These are phyloP conservation scores for Poeciliopsis prolifica DNA, from an alignment of 2,113 vertebrate species.

Conservation along the genomic window DNA sequence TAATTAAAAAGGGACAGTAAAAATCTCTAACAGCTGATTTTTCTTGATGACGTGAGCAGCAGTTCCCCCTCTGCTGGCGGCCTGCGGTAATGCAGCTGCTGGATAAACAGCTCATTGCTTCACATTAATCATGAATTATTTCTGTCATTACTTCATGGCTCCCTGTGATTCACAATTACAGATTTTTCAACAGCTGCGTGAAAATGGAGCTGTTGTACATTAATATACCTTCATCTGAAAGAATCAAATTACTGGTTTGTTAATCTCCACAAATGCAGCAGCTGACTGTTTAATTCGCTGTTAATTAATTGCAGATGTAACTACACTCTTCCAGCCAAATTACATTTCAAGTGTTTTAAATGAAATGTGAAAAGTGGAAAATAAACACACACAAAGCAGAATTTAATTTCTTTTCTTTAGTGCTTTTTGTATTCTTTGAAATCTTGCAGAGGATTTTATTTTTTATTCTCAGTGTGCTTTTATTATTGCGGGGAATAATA, in stretches of 20 bases:
- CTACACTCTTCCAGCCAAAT: no score
- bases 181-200: slow-evolving; percentile 16
- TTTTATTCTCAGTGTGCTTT: no score
- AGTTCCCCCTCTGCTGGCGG: not conserved
- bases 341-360: no score
- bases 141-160: slow-evolving; percentile 7
- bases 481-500: no score
- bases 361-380: no score
- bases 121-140: slow-evolving; percentile 25
- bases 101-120: slow-evolving; percentile 24
- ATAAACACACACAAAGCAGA: no score
- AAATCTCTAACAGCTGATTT: slow-evolving; percentile 19
- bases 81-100: not conserved
- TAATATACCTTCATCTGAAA: slow-evolving; percentile 12
- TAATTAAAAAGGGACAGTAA: slow-evolving; percentile 14
- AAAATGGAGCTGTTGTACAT: slow-evolving; percentile 8
- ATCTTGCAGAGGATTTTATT: no score
- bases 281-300: no score
- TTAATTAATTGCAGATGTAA: no score
- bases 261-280: not conserved
- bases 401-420: no score
- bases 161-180: slow-evolving; percentile 27
- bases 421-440: no score
- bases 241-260: not conserved
- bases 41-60: not conserved